These are phyloP conservation scores for Glyphotaelius pellucidus DNA, from an alignment of 2,888 invertebrate species.

Conservation along the genomic window DNA sequence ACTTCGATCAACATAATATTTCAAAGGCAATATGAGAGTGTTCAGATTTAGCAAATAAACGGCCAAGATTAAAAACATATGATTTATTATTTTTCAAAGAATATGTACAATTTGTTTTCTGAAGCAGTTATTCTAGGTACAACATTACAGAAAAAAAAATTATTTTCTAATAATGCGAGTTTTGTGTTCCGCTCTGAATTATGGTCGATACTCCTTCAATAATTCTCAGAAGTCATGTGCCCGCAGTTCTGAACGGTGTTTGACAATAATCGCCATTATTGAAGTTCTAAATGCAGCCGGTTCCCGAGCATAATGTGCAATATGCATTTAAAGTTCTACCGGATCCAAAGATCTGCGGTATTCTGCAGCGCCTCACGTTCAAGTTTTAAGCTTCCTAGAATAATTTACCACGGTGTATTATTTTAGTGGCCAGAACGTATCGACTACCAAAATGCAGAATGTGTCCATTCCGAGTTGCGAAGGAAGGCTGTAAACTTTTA, in stretches of 20 bases:
- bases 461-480: constrained; percentile 26
- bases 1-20: no score
- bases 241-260: background rate
- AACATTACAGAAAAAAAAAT: background rate
- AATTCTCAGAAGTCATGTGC: background rate
- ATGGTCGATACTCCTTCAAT: background rate
- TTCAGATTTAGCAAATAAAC: no score
- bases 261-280: constrained; percentile 2
- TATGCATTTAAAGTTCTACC: constrained; percentile 29
- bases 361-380: background rate
- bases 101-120: no score
- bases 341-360: constrained; percentile 8
- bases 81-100: no score
- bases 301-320: background rate
- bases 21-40: no score
- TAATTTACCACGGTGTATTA: constrained; percentile 40
- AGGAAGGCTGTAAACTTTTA: constrained; percentile 38
- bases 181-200: background rate
- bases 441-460: constrained; percentile 48
- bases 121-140: no score
- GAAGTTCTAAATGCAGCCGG: constrained; percentile 5
- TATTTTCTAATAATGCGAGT: background rate
- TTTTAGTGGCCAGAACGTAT: constrained; percentile 57
- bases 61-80: no score
- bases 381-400: constrained; percentile 45